Evolutionary conservation across 2,888 invertebrate genomes (phyloP).

Genomic region (Drosophila peninsularis): DNA sequence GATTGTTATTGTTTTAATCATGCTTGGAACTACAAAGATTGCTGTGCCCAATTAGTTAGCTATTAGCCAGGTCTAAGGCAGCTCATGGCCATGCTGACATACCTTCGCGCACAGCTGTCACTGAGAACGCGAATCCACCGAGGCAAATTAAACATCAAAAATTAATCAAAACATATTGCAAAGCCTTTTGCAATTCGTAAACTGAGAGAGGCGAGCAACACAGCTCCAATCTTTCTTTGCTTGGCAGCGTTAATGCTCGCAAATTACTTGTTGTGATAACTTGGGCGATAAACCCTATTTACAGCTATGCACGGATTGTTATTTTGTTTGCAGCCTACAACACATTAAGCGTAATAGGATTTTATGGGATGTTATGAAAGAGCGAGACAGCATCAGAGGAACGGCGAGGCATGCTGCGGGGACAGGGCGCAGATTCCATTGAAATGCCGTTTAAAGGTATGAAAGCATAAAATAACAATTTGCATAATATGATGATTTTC

Average conservation of each 20-base stretch:
- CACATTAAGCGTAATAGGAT: slow-evolving; percentile 61
- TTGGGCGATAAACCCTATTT: slow-evolving; percentile 49
- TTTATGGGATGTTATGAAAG: slow-evolving; percentile 48
- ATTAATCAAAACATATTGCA: slow-evolving; percentile 11
- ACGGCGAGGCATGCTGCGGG: background rate
- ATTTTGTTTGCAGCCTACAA: slow-evolving; percentile 30
- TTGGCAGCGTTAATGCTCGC: slow-evolving; percentile 43
- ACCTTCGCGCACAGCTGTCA: background rate
- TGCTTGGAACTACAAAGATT: too few species aligned
- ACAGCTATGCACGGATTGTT: slow-evolving; percentile 36
- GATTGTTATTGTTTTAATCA: too few species aligned
- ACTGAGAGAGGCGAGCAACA: slow-evolving; percentile 1
- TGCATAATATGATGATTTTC: slow-evolving; percentile 73
- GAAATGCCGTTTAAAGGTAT: slow-evolving; percentile 50
- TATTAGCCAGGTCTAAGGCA: background rate
- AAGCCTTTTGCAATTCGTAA: slow-evolving; percentile 10
- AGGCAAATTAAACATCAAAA: slow-evolving; percentile 5
- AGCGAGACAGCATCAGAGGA: background rate
- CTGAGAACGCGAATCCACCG: background rate
- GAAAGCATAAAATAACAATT: slow-evolving; percentile 69
- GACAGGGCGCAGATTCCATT: slow-evolving; percentile 28
- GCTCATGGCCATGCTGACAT: too few species aligned
- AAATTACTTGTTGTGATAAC: slow-evolving; percentile 63
- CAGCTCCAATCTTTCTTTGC: slow-evolving; percentile 5
- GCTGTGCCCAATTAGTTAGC: background rate